These are phyloP conservation scores for Tuberolachnus salignus DNA, from an alignment of 2,888 invertebrate species.

Conservation along the genomic window DNA sequence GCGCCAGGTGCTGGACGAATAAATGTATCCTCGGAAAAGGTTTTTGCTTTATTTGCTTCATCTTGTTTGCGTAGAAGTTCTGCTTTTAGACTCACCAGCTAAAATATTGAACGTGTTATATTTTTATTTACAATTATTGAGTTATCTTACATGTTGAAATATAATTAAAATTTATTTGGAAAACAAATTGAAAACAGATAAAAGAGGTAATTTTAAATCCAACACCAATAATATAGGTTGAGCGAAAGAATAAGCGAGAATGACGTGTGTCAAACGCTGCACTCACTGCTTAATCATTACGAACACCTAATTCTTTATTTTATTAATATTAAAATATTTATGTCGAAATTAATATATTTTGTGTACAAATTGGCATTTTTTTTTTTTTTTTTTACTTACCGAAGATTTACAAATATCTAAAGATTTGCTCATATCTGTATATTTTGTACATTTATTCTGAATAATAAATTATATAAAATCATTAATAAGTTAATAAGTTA, in stretches of 20 bases:
- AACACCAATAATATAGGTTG: too few relatives aligned
- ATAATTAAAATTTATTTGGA: not conserved
- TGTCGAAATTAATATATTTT: not conserved
- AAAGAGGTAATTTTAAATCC: not conserved
- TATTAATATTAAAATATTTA: not conserved
- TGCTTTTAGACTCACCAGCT: slow-evolving; percentile 84
- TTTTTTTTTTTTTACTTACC: slow-evolving; percentile 42
- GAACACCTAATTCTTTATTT: not conserved
- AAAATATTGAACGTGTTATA: slow-evolving; percentile 59
- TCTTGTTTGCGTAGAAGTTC: slow-evolving; percentile 86
- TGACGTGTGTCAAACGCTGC: too few relatives aligned
- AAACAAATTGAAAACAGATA: not conserved
- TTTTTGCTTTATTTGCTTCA: slow-evolving; percentile 73
- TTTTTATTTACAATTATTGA: not conserved
- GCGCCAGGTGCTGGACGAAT: slow-evolving; percentile 49
- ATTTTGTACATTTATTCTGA: not conserved
- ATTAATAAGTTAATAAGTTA: too few relatives aligned
- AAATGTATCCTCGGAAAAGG: slow-evolving; percentile 53
- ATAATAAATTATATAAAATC: too few relatives aligned
- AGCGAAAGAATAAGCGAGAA: too few relatives aligned
- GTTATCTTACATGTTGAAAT: not conserved
- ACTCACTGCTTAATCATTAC: too few relatives aligned
- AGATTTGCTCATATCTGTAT: slow-evolving; percentile 31
- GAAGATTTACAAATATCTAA: slow-evolving; percentile 52
- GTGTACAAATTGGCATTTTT: not conserved